Conservation (phyloP, 1,140 invertebrate species). For the Pseudoatta argentina region DNA sequence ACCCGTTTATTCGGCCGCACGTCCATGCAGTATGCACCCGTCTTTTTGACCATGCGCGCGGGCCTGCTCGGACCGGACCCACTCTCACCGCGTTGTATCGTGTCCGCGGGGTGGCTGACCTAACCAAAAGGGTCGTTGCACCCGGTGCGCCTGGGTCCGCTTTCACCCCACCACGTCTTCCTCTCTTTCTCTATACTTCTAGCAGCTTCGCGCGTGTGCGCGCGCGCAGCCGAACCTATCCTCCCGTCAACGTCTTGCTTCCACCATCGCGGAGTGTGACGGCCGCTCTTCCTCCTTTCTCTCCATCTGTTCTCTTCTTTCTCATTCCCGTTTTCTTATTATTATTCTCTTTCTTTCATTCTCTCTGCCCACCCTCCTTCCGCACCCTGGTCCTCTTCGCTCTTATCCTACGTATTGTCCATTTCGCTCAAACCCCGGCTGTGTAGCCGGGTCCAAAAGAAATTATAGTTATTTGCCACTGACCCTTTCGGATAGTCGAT, state of each 20-base stretch:
- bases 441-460: constrained; percentile 79
- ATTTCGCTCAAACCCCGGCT: constrained; percentile 81
- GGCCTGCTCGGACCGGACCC: constrained; percentile 67
- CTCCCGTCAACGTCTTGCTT: constrained; percentile 28
- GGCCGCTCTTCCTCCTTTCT: constrained; percentile 58
- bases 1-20: constrained; percentile 63
- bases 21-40: constrained; percentile 31
- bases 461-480: constrained; percentile 86
- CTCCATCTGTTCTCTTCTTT: constrained; percentile 36
- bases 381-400: constrained; percentile 44
- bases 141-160: constrained; percentile 81
- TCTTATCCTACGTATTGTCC: constrained; percentile 64
- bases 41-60: constrained; percentile 39
- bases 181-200: constrained; percentile 70
- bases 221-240: constrained; percentile 71
- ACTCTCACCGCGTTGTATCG: constrained; percentile 58
- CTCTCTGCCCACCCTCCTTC: not conserved
- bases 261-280: constrained; percentile 51
- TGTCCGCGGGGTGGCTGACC: constrained; percentile 85
- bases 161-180: constrained; percentile 79
- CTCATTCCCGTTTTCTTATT: constrained; percentile 57
- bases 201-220: constrained; percentile 75
- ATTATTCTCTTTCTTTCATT: constrained; percentile 46
- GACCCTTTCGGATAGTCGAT: constrained; percentile 83
- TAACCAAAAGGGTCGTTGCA: constrained; percentile 84